phyloP scores from a whole-genome alignment of 2,113 vertebrate genomes.

The Oryzias javanicus region DNA sequence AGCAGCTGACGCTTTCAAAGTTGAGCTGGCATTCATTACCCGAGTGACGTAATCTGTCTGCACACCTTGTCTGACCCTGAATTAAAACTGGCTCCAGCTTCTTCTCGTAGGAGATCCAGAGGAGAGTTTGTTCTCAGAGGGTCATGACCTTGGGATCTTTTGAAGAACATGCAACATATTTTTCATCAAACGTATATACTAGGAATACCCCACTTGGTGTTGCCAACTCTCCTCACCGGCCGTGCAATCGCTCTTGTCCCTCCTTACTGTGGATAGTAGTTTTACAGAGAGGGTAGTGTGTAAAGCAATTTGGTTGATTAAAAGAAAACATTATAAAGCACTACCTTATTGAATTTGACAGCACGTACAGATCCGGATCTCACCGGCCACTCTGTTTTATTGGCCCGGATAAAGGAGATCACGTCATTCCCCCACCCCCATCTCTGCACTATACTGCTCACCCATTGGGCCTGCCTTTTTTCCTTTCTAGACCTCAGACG shows the following conservation, averaged over 20 bases:
- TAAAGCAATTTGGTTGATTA: constrained; percentile 88
- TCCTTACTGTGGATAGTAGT: constrained; percentile 25
- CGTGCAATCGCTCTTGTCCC: constrained; percentile 15
- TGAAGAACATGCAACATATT: constrained; percentile 15
- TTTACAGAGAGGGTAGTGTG: constrained; percentile 59
- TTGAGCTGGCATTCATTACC: constrained; percentile 65
- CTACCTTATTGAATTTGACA: constrained; percentile 84
- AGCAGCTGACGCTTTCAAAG: constrained; percentile 43
- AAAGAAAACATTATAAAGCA: constrained; percentile 84
- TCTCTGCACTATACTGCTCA: constrained; percentile 49
- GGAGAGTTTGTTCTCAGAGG: not conserved
- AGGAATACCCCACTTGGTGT: constrained; percentile 36
- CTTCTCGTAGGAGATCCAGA: constrained; percentile 27
- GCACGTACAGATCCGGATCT: constrained; percentile 81
- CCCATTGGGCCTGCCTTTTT: constrained; percentile 49
- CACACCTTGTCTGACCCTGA: constrained; percentile 63
- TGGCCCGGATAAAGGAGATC: constrained; percentile 79
- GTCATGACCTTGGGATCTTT: constrained; percentile 6
- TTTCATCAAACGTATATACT: constrained; percentile 28
- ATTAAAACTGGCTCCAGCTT: constrained; percentile 32
- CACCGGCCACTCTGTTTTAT: constrained; percentile 82
- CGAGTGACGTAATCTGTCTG: constrained; percentile 65
- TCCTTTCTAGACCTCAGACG: constrained; percentile 37
- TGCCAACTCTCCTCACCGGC: constrained; percentile 17
- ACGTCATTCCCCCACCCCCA: constrained; percentile 73